Percentiles rank a stretch among this genome's conserved stretches.
Conservation (phyloP, 1,140 invertebrate species). For the Dinoponera quadriceps region DNA sequence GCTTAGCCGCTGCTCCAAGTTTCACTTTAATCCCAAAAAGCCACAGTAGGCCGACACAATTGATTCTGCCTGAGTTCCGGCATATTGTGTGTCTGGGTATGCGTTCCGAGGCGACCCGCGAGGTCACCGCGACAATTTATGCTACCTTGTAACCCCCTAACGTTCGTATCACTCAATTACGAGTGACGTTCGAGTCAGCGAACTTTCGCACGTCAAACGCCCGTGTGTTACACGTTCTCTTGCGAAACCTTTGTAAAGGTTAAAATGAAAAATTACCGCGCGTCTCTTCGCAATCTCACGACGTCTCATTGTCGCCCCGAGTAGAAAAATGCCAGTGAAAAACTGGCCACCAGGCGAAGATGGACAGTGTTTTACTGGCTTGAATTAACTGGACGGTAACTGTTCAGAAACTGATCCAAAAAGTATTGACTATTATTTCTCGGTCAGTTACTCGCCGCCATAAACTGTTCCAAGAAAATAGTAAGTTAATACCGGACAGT, state of each 20-base stretch:
- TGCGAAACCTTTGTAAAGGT: background rate
- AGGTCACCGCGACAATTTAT: conserved; percentile 22
- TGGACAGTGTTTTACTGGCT: too few relatives aligned
- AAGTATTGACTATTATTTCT: too few relatives aligned
- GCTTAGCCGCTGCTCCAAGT: conserved; percentile 83
- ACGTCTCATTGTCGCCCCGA: too few relatives aligned
- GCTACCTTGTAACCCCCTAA: conserved; percentile 1
- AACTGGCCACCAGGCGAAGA: too few relatives aligned
- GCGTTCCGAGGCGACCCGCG: conserved; percentile 37
- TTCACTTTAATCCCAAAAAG: conserved; percentile 85
- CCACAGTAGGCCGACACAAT: conserved; percentile 83
- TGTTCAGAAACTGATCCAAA: too few relatives aligned
- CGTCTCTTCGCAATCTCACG: background rate
- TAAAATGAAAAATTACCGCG: background rate
- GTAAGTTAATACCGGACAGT: too few relatives aligned
- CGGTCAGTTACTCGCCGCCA: too few relatives aligned
- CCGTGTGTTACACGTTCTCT: background rate
- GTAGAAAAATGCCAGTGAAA: too few relatives aligned
- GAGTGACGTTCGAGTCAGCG: background rate
- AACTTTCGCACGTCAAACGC: background rate
- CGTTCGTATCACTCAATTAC: background rate
- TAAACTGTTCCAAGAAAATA: too few relatives aligned
- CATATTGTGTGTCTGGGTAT: conserved; percentile 40
- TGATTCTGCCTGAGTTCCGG: conserved; percentile 79
- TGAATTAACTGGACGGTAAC: too few relatives aligned